A percentile compares a stretch with the other conserved stretches of the same genome.
Conservation (phyloP, 2,797 vertebrate species). For the Scolopax rusticola region DNA sequence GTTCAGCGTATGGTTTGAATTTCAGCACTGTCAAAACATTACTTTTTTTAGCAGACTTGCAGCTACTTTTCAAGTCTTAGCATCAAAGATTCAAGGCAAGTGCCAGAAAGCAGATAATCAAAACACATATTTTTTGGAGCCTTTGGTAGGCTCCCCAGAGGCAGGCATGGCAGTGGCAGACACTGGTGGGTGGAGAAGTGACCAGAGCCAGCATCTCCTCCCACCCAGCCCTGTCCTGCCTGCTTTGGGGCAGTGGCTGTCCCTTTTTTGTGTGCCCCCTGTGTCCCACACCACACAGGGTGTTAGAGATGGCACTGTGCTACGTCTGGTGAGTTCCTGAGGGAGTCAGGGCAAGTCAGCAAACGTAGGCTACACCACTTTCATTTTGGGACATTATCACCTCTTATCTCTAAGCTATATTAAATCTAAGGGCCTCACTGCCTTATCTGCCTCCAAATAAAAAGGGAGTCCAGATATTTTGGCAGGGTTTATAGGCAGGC, state of each 20-base stretch:
- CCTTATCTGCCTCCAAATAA: constrained; percentile 48
- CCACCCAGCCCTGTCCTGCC: neutral
- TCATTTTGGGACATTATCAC: constrained; percentile 42
- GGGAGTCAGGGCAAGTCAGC: neutral
- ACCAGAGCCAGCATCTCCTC: neutral
- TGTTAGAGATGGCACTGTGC: neutral
- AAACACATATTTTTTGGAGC: neutral
- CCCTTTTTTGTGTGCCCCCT: neutral
- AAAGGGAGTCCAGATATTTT: constrained; percentile 40
- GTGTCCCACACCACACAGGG: rapidly evolving
- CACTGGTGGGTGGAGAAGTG: neutral
- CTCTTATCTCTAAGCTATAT: constrained; percentile 48
- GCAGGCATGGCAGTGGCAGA: neutral
- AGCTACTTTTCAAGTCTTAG: neutral
- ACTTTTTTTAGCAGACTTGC: neutral
- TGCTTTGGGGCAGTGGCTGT: neutral
- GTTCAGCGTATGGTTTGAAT: neutral
- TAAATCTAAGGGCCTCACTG: constrained; percentile 25
- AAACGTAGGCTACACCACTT: neutral
- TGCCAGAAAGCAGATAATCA: neutral
- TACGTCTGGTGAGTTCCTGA: neutral
- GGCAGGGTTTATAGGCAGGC: constrained; percentile 34
- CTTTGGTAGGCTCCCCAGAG: neutral
- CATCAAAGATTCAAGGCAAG: neutral
- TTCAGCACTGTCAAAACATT: neutral